Conservation (phyloP, 2,888 invertebrate genomes). For the Macrophya annulata region DNA sequence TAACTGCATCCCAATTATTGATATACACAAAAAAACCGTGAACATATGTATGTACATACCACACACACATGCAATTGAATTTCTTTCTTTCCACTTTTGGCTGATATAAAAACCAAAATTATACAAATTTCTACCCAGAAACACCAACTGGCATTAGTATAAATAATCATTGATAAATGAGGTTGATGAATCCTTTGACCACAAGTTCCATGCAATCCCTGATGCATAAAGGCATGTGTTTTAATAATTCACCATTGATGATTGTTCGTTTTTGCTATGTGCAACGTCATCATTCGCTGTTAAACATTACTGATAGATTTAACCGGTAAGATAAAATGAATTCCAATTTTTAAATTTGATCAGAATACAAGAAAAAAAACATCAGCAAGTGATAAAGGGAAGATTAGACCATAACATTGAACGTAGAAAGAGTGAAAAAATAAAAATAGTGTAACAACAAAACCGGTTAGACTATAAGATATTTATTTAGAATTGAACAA, state of each 20-base stretch:
- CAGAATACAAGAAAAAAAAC: not conserved
- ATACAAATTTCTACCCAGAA: too few species aligned
- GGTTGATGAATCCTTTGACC: too few species aligned
- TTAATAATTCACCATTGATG: not conserved
- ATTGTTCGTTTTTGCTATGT: not conserved
- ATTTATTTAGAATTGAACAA: not conserved
- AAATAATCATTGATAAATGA: too few species aligned
- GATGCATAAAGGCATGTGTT: not conserved
- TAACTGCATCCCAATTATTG: too few species aligned
- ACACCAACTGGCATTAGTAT: too few species aligned
- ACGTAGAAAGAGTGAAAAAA: not conserved
- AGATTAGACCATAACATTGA: not conserved
- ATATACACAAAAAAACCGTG: too few species aligned
- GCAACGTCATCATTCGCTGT: not conserved
- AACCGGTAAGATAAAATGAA: not conserved
- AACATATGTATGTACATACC: too few species aligned
- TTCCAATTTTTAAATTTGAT: not conserved
- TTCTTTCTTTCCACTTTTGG: too few species aligned
- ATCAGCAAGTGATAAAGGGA: not conserved
- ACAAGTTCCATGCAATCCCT: not conserved
- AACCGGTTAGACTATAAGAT: not conserved
- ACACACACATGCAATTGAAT: too few species aligned
- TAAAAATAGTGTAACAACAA: not conserved
- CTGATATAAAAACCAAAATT: too few species aligned
- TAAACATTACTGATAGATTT: not conserved